Conservation (phyloP, 2,888 invertebrate species). For the Drosophila pseudotakahashii region DNA sequence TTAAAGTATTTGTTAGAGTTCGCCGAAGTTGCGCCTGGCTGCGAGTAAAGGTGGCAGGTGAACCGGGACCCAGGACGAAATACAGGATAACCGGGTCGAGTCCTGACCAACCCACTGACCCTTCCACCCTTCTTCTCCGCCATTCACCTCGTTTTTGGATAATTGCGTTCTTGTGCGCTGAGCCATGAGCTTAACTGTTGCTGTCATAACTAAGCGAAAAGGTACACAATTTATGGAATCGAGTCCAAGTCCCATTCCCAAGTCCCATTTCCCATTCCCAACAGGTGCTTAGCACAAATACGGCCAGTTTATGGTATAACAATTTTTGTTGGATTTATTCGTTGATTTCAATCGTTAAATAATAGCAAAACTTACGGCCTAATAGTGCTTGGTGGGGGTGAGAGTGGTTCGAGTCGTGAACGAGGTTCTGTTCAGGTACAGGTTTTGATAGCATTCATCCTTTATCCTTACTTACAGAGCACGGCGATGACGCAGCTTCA, state of each 20-base stretch:
- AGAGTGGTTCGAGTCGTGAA: conserved; percentile 54
- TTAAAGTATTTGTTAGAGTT: conserved; percentile 79
- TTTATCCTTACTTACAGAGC: conserved; percentile 56
- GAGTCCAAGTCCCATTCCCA: conserved; percentile 47
- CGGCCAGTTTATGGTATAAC: conserved; percentile 54
- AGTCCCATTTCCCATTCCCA: conserved; percentile 18
- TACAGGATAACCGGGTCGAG: conserved; percentile 13
- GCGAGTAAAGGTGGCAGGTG: conserved; percentile 40
- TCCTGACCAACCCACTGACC: conserved; percentile 28
- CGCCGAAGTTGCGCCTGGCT: conserved; percentile 60
- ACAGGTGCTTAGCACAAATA: conserved; percentile 44
- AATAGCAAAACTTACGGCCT: conserved; percentile 73
- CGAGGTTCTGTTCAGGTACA: conserved; percentile 50
- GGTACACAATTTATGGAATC: conserved; percentile 80
- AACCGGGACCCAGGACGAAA: conserved; percentile 16
- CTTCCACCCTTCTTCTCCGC: background rate
- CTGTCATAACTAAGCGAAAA: conserved; percentile 80
- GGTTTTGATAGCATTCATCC: conserved; percentile 1
- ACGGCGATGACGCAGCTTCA: conserved; percentile 75
- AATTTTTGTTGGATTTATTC: conserved; percentile 75
- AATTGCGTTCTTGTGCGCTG: conserved; percentile 81
- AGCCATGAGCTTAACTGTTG: conserved; percentile 80
- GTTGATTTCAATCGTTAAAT: conserved; percentile 75
- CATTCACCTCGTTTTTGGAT: conserved; percentile 65
- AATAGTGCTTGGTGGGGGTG: conserved; percentile 56